These are phyloP conservation scores for Lycaena phlaeas DNA, from an alignment of 2,888 invertebrate species.

Conservation along the genomic window DNA sequence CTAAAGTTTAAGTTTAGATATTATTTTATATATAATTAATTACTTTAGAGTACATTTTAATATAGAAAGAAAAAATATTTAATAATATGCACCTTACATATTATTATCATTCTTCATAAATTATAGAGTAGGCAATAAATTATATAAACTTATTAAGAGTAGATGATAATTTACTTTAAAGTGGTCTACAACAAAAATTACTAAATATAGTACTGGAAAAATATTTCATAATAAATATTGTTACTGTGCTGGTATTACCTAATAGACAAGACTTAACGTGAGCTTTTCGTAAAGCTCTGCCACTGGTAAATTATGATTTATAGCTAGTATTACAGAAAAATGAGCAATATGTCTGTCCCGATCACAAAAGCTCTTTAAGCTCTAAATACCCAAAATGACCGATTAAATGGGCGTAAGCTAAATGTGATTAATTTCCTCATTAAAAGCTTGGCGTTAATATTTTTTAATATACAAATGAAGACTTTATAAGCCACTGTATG, in stretches of 20 bases:
- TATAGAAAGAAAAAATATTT: no score
- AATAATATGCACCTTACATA: no score
- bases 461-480: conserved; percentile 28
- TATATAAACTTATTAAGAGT: no score
- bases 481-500: conserved; percentile 42
- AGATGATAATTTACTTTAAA: no score
- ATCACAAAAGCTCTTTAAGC: conserved; percentile 1
- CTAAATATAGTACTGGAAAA: no score
- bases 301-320: neutral
- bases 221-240: neutral
- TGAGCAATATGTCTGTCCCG: neutral
- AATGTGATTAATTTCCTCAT: neutral
- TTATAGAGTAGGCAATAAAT: no score
- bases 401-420: neutral
- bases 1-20: no score
- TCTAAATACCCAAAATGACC: neutral
- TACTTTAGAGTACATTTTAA: no score
- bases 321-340: neutral
- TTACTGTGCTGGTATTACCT: neutral
- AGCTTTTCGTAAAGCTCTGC: neutral
- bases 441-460: conserved; percentile 7
- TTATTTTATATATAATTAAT: no score
- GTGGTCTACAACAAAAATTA: no score
- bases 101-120: no score
- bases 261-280: neutral